Percentiles rank a stretch among this genome's conserved stretches.
Conservation (phyloP, 1,140 invertebrate genomes). For the Oryzaephilus surinamensis region DNA sequence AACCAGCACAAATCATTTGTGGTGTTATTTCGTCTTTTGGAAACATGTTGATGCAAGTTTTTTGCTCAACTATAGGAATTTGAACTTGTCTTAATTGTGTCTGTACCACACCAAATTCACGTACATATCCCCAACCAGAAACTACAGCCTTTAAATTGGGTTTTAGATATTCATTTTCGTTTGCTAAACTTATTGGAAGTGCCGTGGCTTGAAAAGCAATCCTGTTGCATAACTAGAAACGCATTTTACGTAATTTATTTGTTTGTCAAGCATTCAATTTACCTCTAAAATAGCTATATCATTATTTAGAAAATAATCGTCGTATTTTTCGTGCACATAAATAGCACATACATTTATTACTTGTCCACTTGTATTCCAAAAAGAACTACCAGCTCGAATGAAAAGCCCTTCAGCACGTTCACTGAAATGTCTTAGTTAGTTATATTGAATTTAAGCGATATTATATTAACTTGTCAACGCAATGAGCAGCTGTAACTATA, state of each 20-base stretch:
- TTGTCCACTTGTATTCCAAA: no score
- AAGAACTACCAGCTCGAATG: no score
- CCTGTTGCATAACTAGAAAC: background rate
- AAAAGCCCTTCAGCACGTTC: no score
- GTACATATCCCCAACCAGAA: constrained; percentile 3
- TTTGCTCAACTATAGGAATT: background rate
- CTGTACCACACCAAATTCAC: background rate
- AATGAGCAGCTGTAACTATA: constrained; percentile 14
- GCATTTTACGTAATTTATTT: background rate
- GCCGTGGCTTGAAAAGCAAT: background rate
- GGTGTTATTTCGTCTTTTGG: constrained; percentile 2
- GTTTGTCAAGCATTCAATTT: background rate
- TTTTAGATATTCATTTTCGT: background rate
- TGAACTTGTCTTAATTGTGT: constrained; percentile 2
- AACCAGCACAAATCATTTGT: constrained; percentile 36
- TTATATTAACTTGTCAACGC: constrained; percentile 6
- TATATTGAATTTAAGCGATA: background rate
- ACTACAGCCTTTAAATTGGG: background rate
- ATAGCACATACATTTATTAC: no score
- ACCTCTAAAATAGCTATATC: background rate
- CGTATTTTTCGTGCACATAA: background rate
- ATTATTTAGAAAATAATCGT: background rate
- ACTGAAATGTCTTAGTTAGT: no score
- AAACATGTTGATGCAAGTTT: background rate
- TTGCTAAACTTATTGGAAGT: background rate